A percentile compares a stretch with the other conserved stretches of the same genome.
Conservation (phyloP, 1,140 invertebrate genomes). For the Diabrotica virgifera region DNA sequence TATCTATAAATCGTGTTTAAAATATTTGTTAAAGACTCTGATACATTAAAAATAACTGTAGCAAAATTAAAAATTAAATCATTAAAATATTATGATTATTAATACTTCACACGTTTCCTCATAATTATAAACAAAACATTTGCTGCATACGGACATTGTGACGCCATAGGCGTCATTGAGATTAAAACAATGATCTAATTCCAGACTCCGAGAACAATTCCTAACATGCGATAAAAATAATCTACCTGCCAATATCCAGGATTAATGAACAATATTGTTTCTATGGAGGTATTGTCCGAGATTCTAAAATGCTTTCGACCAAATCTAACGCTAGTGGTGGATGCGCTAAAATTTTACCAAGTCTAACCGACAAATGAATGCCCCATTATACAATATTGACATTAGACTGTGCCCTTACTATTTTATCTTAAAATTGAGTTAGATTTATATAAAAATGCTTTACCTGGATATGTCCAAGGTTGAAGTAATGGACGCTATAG, state of each 20-base stretch:
- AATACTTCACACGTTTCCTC: too few species aligned
- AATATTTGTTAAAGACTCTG: too few species aligned
- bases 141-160: not conserved
- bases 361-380: too few species aligned
- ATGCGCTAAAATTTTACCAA: not conserved
- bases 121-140: too few species aligned
- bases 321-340: not conserved
- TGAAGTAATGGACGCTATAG: not conserved
- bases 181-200: conserved; percentile 19
- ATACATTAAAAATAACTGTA: too few species aligned
- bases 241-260: conserved; percentile 35
- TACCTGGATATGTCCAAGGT: not conserved
- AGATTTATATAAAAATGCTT: too few species aligned
- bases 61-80: too few species aligned
- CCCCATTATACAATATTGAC: too few species aligned
- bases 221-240: conserved; percentile 34
- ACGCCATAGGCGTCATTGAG: conserved; percentile 11
- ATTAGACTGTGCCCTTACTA: too few species aligned
- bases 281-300: conserved; percentile 22
- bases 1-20: too few species aligned
- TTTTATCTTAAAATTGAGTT: too few species aligned
- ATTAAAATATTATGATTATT: too few species aligned
- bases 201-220: conserved; percentile 28
- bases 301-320: not conserved
- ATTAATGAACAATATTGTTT: conserved; percentile 35